Conservation (phyloP, 37 sponge, comb jelly and placozoan genomes). For the Haliclona indistincta region DNA sequence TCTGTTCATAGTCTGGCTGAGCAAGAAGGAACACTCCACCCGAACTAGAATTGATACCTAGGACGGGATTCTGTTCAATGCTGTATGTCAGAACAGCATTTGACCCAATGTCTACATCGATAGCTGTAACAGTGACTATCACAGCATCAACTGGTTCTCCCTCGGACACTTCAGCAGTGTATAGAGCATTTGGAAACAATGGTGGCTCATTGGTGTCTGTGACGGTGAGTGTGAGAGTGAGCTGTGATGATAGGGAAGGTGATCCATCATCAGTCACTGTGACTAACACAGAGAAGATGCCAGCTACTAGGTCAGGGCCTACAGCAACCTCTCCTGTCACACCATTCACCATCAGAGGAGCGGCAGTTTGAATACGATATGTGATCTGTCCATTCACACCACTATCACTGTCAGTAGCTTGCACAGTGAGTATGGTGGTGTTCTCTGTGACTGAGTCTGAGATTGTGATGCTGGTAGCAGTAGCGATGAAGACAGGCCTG, state of each 20-base stretch:
- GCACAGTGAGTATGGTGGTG: conserved; percentile 18
- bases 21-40: conserved; percentile 17
- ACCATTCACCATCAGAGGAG: conserved; percentile 43
- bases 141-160: conserved; percentile 7
- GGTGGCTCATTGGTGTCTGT: conserved; percentile 69
- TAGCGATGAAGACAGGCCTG: conserved; percentile 41
- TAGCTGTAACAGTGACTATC: conserved; percentile 32
- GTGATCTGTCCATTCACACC: conserved; percentile 30
- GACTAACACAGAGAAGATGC: conserved; percentile 33
- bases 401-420: conserved; percentile 47
- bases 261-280: conserved; percentile 53
- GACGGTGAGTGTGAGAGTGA: conserved; percentile 32
- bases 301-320: conserved; percentile 17
- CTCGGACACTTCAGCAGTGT: conserved; percentile 32
- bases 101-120: conserved; percentile 45
- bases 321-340: conserved; percentile 19
- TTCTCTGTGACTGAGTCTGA: conserved; percentile 34
- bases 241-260: conserved; percentile 49
- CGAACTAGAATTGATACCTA: neutral
- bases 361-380: conserved; percentile 21
- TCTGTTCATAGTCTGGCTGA: neutral
- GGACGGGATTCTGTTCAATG: neutral
- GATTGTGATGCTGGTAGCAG: conserved; percentile 2
- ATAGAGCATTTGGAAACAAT: conserved; percentile 20
- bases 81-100: conserved; percentile 37